Conservation (phyloP, 2,888 invertebrate genomes). For the Stenodema calcarata region DNA sequence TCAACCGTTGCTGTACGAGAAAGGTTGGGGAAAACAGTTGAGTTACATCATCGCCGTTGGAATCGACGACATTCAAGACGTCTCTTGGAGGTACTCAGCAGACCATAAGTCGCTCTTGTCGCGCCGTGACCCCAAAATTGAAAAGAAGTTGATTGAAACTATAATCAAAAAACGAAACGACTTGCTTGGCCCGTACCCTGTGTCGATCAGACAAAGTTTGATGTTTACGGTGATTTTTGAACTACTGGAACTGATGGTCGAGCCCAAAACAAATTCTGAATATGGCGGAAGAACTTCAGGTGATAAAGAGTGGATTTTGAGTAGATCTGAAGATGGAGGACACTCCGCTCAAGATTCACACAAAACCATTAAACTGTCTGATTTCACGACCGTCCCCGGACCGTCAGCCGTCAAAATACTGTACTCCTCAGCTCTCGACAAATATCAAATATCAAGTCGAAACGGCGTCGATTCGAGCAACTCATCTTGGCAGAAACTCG, state of each 20-base stretch:
- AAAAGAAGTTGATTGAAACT: background rate
- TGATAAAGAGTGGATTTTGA: constrained; percentile 6
- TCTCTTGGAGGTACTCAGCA: constrained; percentile 83
- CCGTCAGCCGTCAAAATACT: background rate
- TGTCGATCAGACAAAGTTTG: background rate
- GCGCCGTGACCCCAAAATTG: constrained; percentile 66
- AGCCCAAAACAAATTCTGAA: background rate
- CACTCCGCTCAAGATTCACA: background rate
- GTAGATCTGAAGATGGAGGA: constrained; percentile 12
- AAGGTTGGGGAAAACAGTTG: constrained; percentile 86
- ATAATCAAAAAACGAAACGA: constrained; percentile 14
- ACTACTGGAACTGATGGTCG: background rate
- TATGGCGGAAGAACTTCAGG: constrained; percentile 30
- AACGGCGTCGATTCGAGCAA: background rate
- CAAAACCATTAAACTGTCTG: background rate
- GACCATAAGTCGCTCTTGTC: constrained; percentile 59
- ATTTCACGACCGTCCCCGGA: background rate
- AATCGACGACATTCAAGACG: constrained; percentile 81
- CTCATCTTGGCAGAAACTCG: background rate
- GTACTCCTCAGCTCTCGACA: background rate
- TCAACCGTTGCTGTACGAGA: constrained; percentile 88
- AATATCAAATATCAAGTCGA: background rate
- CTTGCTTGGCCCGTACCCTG: background rate
- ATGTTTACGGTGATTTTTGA: constrained; percentile 11
- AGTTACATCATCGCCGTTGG: constrained; percentile 66